Evolutionary conservation across 2,888 invertebrate genomes (phyloP).

Genomic region (Maniola hyperantus): DNA sequence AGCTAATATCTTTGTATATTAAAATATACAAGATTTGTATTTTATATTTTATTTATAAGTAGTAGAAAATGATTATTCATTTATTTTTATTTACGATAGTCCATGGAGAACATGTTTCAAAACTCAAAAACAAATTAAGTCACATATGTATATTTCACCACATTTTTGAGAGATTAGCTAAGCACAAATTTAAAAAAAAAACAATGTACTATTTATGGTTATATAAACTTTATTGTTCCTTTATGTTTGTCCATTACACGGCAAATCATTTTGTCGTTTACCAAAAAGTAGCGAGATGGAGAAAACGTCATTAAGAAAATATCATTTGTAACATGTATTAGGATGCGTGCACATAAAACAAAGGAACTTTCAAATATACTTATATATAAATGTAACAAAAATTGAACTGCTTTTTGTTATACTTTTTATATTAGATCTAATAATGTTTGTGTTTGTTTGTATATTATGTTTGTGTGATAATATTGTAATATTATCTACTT

Average conservation of each 20-base stretch:
- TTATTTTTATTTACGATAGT: not conserved
- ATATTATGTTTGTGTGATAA: too few relatives aligned
- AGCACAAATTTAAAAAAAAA: conserved; percentile 3
- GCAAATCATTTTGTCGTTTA: conserved; percentile 51
- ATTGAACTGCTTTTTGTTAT: too few relatives aligned
- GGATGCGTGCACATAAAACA: conserved; percentile 8
- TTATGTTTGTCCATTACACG: conserved; percentile 49
- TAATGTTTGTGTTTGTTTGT: too few relatives aligned
- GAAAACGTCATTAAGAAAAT: conserved; percentile 44
- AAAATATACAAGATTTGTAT: too few relatives aligned
- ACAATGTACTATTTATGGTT: conserved; percentile 27
- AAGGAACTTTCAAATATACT: not conserved
- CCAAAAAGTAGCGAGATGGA: conserved; percentile 41
- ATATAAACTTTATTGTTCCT: conserved; percentile 44
- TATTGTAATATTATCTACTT: too few relatives aligned
- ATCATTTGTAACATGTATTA: conserved; percentile 23
- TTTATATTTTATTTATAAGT: too few relatives aligned
- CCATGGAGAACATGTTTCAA: not conserved
- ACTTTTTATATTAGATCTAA: too few relatives aligned
- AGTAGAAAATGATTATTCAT: not conserved
- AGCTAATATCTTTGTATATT: too few relatives aligned
- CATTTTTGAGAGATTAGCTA: conserved; percentile 2
- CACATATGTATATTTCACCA: conserved; percentile 1
- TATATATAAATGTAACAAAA: too few relatives aligned
- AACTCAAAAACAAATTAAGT: not conserved